Evolutionary conservation across 2,113 vertebrate species (phyloP).

Genomic region (Urocolius indicus): DNA sequence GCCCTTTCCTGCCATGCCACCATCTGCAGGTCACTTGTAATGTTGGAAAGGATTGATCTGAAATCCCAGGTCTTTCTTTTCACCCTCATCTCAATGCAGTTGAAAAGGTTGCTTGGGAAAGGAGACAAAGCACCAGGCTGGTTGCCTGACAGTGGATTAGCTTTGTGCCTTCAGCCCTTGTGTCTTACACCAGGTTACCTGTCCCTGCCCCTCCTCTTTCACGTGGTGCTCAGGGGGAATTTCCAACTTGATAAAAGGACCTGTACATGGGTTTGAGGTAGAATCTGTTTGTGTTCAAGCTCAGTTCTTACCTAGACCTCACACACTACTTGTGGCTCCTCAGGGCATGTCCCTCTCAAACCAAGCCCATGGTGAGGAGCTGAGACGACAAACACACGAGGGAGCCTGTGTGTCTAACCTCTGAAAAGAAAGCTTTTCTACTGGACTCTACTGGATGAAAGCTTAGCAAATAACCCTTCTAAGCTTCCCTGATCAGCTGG

Average conservation of each 20-base stretch:
- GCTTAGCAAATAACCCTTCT: conserved; percentile 15
- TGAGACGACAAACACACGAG: neutral
- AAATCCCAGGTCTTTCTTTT: accelerated
- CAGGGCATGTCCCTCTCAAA: neutral
- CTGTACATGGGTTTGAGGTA: neutral
- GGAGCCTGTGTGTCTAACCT: neutral
- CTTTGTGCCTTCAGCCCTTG: neutral
- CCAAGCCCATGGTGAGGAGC: neutral
- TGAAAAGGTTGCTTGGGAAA: neutral
- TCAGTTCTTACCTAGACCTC: neutral
- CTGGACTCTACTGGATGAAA: neutral
- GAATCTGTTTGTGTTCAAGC: neutral
- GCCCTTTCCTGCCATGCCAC: neutral
- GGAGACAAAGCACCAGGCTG: neutral
- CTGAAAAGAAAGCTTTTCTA: neutral
- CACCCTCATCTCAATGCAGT: neutral
- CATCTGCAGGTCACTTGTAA: neutral
- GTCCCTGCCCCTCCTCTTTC: neutral
- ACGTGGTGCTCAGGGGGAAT: neutral
- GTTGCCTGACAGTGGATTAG: no score
- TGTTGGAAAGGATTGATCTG: neutral
- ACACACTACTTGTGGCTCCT: neutral
- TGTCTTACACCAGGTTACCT: neutral
- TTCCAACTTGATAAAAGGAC: neutral
- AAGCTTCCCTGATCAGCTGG: conserved; percentile 18